Base-by-base conservation (phyloP, 2,888 invertebrate genomes). In the Agriotes lineatus region DNA sequence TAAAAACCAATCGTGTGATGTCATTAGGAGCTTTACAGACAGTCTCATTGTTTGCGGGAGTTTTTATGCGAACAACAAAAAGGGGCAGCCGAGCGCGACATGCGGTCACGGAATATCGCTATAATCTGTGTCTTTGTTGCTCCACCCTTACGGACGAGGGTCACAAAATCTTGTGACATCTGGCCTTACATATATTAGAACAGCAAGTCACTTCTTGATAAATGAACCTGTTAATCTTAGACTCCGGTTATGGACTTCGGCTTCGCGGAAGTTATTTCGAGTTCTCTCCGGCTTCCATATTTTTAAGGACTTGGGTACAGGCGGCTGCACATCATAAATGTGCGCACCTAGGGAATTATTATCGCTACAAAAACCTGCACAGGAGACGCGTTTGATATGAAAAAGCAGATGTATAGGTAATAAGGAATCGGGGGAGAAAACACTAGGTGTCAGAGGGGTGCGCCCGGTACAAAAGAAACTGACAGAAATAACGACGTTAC, bases 101-200 rank as follows among this genome's bases (percentile, higher is more conserved):
- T 67, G 68, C 76, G 76, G 77, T 76, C 77, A 76, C 77, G 77
- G 70, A 74, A 76, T 77, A 77, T 76, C 77, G 75, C 74, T 72
- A 76, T 77, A 76, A 77, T 77, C 77, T 76, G 71, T 66, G 75
- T 75, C 77, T 76, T 77, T 77, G 77, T 76, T 75, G 73, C 67
- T 48, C 25, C 35, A 19, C 52, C 18, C 48, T 58, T 7, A 18
- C 22, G 58, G 44, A 58, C 58, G 58, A 48, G 60, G 60, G 60
- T 60, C 60, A 35, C 48, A 35, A 60, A 60, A 60, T 60, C 45
- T 45, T 60, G 45, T 48, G 60, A 60, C 60, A 60, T 60, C 33
- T 60, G 33, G 45, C 33, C 42, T 48, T 60, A 60, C 45, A 60
- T 60, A 45, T 60, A 45, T 60, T 60, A 60, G 60, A 35, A 33